Percentiles rank a stretch among this genome's conserved stretches.
These are phyloP conservation scores for Ophraella communa DNA, from an alignment of 2,888 invertebrate species.

Conservation along the genomic window DNA sequence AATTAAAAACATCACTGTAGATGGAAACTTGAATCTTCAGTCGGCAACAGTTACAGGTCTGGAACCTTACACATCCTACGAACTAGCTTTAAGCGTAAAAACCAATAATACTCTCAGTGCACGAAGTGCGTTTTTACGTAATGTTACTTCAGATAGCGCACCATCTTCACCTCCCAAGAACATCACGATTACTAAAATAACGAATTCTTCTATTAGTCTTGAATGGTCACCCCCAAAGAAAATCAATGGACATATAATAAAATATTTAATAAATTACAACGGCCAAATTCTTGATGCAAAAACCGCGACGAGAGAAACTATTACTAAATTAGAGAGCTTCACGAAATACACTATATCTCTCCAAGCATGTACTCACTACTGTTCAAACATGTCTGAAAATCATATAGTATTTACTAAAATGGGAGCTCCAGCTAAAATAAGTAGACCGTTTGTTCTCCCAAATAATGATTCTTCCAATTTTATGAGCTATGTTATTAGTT, in stretches of 20 bases:
- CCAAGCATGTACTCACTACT: conserved; percentile 73
- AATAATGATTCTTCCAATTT: conserved; percentile 57
- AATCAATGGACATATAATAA: conserved; percentile 76
- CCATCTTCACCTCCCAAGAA: conserved; percentile 68
- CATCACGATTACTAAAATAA: conserved; percentile 66
- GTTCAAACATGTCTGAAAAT: conserved; percentile 63
- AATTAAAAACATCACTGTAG: conserved; percentile 58
- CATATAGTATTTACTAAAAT: conserved; percentile 55
- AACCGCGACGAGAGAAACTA: conserved; percentile 5
- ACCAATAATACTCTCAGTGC: conserved; percentile 60
- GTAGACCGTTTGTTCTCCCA: conserved; percentile 56
- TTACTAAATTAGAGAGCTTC: conserved; percentile 64
- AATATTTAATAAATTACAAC: conserved; percentile 60
- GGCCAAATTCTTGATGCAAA: conserved; percentile 16
- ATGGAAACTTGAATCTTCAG: conserved; percentile 62
- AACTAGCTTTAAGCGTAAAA: conserved; percentile 71
- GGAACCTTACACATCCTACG: conserved; percentile 78
- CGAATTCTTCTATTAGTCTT: conserved; percentile 69
- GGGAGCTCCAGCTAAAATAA: conserved; percentile 54
- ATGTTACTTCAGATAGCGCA: conserved; percentile 73
- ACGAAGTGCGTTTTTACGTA: conserved; percentile 67
- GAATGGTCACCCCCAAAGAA: conserved; percentile 74
- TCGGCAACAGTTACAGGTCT: conserved; percentile 68
- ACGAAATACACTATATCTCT: conserved; percentile 74
- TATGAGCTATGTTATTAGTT: conserved; percentile 56